Evolutionary conservation across 2,888 invertebrate species (phyloP).

Genomic region (Napeogenes sylphis): DNA sequence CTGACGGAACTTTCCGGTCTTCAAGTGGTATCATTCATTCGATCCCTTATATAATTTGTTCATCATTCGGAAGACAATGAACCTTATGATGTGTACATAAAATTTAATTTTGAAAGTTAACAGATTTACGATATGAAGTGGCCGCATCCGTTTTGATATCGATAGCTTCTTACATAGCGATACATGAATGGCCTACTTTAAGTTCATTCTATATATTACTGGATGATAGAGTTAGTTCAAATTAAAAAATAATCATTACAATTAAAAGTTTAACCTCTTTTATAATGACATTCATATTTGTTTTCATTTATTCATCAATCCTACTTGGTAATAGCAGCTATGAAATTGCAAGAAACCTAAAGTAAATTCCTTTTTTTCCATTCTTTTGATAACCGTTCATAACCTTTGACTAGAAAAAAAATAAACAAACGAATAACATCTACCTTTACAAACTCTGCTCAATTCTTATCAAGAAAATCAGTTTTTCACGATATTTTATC

Average conservation of each 20-base stretch:
- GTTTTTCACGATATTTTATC: too few relatives aligned
- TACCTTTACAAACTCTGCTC: not conserved
- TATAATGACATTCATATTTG: too few relatives aligned
- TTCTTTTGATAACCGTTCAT: too few relatives aligned
- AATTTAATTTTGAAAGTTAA: slow-evolving; percentile 19
- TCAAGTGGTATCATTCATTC: slow-evolving; percentile 56
- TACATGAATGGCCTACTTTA: slow-evolving; percentile 5
- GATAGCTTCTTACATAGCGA: slow-evolving; percentile 32
- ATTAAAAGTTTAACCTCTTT: too few relatives aligned
- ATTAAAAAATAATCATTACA: too few relatives aligned
- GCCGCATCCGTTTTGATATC: slow-evolving; percentile 51
- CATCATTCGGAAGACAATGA: slow-evolving; percentile 18
- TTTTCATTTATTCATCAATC: too few relatives aligned
- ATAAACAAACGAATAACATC: too few relatives aligned
- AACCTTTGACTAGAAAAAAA: too few relatives aligned
- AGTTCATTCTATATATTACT: not conserved
- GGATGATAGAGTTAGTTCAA: not conserved
- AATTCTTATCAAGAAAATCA: too few relatives aligned
- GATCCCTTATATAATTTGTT: slow-evolving; percentile 25
- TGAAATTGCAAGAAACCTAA: too few relatives aligned
- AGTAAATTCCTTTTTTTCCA: too few relatives aligned
- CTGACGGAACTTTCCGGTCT: slow-evolving; percentile 70
- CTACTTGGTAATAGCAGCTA: too few relatives aligned
- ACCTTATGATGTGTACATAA: slow-evolving; percentile 7
- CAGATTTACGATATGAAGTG: slow-evolving; percentile 42